Conservation (phyloP, 2,797 vertebrate species). For the Rhynchotus rufescens region DNA sequence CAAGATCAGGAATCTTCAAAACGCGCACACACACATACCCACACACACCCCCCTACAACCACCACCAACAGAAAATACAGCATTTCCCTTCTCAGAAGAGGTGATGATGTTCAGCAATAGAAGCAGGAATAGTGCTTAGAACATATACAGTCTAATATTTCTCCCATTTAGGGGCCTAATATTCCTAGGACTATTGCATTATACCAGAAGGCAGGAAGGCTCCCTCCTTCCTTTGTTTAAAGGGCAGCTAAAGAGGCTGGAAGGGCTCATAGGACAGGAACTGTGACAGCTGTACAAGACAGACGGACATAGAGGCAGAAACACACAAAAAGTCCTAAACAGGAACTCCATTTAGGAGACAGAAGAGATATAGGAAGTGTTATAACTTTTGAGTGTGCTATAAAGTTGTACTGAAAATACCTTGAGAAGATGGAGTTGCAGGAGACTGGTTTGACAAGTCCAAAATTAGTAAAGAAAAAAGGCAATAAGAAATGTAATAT, state of each 20-base stretch:
- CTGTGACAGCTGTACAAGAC: neutral
- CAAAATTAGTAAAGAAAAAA: neutral
- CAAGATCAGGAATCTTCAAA: neutral
- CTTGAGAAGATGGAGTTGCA: neutral
- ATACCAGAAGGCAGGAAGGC: neutral
- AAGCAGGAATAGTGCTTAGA: neutral
- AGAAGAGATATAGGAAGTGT: neutral
- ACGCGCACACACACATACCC: neutral
- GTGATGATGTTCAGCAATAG: neutral
- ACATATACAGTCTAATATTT: neutral
- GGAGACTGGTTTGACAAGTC: neutral
- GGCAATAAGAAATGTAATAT: neutral
- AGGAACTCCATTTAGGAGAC: neutral
- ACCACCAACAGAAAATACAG: neutral
- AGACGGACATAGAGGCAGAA: neutral
- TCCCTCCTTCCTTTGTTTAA: neutral
- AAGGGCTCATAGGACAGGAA: no score
- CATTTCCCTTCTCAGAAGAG: neutral
- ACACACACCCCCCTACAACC: no score
- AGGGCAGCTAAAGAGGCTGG: neutral
- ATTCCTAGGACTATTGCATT: neutral
- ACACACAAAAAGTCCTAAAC: neutral
- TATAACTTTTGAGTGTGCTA: neutral
- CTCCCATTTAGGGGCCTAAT: neutral
- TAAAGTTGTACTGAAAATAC: neutral